phyloP scores from a whole-genome alignment of 1,140 invertebrate genomes.

The Drosophila subpulchrella region DNA sequence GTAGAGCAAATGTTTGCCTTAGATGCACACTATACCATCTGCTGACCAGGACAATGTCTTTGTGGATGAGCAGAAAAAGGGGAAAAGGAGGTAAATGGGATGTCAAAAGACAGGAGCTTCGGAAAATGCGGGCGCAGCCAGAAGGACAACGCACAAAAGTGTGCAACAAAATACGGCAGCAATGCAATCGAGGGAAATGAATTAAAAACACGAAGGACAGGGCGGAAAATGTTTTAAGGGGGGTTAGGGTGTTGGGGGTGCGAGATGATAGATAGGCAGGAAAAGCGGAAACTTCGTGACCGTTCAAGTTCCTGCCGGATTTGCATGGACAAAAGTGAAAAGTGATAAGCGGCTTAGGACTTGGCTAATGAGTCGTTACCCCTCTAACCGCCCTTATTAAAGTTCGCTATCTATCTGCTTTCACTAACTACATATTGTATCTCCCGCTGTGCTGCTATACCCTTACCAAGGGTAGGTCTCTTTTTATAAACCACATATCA shows the following conservation, averaged over 20 bases:
- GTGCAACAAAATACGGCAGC: conserved; percentile 25
- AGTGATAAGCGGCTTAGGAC: conserved; percentile 44
- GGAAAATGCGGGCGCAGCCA: conserved; percentile 24
- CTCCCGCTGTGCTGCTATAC: neutral
- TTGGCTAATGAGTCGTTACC: conserved; percentile 17
- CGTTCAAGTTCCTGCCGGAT: conserved; percentile 21
- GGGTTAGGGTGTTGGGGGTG: neutral
- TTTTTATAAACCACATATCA: neutral
- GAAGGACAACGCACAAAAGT: conserved; percentile 10
- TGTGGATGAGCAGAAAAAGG: neutral
- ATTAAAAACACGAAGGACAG: conserved; percentile 19
- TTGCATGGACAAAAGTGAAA: conserved; percentile 36
- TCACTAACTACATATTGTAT: conserved; percentile 15
- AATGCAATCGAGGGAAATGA: conserved; percentile 39
- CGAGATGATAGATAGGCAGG: conserved; percentile 26
- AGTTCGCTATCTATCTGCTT: conserved; percentile 5
- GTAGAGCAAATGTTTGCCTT: conserved; percentile 17
- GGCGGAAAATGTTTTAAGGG: conserved; percentile 1
- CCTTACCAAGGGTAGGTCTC: neutral
- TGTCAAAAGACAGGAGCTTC: conserved; percentile 6
- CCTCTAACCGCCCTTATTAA: conserved; percentile 1
- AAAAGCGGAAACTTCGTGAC: conserved; percentile 25
- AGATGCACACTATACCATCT: conserved; percentile 14
- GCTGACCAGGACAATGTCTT: conserved; percentile 34
- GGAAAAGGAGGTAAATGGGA: neutral